Evolutionary conservation across 2,113 vertebrate species (phyloP), one percentile per base, ranked within the genome.

Genomic region (Myotis lucifugus): DNA sequence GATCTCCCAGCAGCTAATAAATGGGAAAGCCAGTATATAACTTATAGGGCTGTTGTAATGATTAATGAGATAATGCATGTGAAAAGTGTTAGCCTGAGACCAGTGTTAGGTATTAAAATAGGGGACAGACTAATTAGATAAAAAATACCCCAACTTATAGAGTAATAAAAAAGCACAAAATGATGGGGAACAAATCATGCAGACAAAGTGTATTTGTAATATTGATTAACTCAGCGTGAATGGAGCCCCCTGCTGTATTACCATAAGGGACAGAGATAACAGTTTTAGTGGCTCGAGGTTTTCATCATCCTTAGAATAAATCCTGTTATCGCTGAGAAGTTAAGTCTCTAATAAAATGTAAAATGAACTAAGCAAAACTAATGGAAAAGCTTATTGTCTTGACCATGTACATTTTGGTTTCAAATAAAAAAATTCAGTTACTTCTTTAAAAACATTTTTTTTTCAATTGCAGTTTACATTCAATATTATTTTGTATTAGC

Each of bases 381-480:
- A 32, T 87, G 32, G 32, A 74, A 61, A 76, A 69, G 12, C 9
- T 74, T 34, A 52, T 37, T 66, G 59, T 15, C 17, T 54, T 73
- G 69, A 76, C 8, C 9, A 5, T 34, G 46, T 91, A 0, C 21
- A 54, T 40, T 85, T 92, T 81, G 25, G 25, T 79, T 91, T 87
- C 32, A 69, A 27, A 21, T 14, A 79, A 83, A 85, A 96, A 88
- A 64, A 54, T 88, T 86, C 72, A 76, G 19, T 88, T 54, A 88
- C 52, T 93, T 92, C 56, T 96, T 74, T 32, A 9, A 17, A 50
- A 76, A 77, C 59, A n/a, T 3, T n/a, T 77, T 40, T 42, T 50
- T 77, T 52, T 10, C 48, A n/a, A 52, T 52, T 77, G 19, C 18
- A 77, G 10, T 77, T 50, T 52, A n/a, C 29, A 52, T n/a, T 76